Base-by-base conservation (phyloP, 2,797 vertebrate genomes). In the Lerista edwardsae region DNA sequence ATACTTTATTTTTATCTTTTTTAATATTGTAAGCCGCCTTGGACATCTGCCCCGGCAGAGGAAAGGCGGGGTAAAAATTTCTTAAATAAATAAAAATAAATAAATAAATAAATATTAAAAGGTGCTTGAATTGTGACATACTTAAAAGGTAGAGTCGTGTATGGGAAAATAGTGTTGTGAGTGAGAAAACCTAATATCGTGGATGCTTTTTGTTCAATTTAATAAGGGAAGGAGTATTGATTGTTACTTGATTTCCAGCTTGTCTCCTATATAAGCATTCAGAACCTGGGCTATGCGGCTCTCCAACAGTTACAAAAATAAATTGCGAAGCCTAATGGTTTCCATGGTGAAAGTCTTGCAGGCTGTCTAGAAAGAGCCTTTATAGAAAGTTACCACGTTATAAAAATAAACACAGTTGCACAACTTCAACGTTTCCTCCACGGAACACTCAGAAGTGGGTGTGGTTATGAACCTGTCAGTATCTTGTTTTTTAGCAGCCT, bases 301-400 rank as follows among this genome's bases (percentile, higher is more conserved):
- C 79, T 51, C 81, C 65, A 86, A 64, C 84, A 82, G 79, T 81
- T 81, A 77, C 74, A 86, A 77, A 86, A 86, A 86, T 86, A 86
- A 86, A 86, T 64, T 77, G 84, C 79, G 57, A 82, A 72, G 65
- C 41, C 67, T 76, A 82, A 77, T 86, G 73, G 84, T 86, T 86
- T 82, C 84, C 84, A 86, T 86, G 84, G 84, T 82, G 84, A 86
- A 82, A 82, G 41, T 76, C 74, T 86, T 78, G 64, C 75, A 71
- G 82, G 82, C 82, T 77, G 51, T 77, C 36, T 77, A 47, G 67
- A 81, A 76, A 82, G 79, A 81, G 65, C 55, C 6, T 75, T 75
- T 69, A 47, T n/a, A 69, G 72, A 61, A 75, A 76, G n/a, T 23
- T 59, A 77, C 73, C 31, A 6, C 21, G 55, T 81, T 82, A 64